Conservation (phyloP, 2,113 vertebrate genomes). For the Ondatra zibethicus region DNA sequence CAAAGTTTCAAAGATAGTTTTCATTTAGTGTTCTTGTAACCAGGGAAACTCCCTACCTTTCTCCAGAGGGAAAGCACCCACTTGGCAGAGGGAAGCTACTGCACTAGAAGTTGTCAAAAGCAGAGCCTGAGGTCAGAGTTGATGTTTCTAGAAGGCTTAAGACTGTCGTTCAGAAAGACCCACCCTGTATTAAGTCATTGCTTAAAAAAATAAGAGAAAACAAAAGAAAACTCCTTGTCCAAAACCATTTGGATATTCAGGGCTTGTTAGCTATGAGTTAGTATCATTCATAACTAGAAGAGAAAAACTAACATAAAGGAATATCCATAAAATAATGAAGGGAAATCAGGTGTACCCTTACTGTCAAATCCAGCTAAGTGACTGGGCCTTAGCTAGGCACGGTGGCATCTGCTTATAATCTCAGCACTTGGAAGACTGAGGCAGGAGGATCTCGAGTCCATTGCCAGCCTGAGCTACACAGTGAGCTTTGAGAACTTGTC, state of each 20-base stretch:
- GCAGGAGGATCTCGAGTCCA: neutral
- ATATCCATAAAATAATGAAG: conserved; percentile 19
- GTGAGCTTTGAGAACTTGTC: neutral
- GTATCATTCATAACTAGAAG: neutral
- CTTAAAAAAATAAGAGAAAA: conserved; percentile 35
- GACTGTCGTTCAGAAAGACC: conserved; percentile 25
- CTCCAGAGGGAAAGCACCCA: conserved; percentile 21
- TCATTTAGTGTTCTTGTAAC: neutral
- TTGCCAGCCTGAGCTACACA: neutral
- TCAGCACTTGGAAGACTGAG: neutral
- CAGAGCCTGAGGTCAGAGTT: conserved; percentile 6
- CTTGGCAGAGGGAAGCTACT: neutral
- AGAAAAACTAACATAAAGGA: conserved; percentile 2
- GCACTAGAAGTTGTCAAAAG: conserved; percentile 9
- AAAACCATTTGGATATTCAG: conserved; percentile 7
- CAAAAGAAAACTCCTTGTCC: neutral
- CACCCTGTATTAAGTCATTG: neutral
- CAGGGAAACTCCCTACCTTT: neutral
- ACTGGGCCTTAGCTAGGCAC: neutral
- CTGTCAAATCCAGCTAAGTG: neutral
- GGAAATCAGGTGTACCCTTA: neutral
- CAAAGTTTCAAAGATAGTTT: neutral
- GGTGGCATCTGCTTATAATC: neutral
- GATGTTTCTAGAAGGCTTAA: conserved; percentile 19
- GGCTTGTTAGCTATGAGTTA: neutral